These are phyloP conservation scores for Spilosoma lubricipeda DNA, from an alignment of 2,888 invertebrate genomes.

Conservation along the genomic window DNA sequence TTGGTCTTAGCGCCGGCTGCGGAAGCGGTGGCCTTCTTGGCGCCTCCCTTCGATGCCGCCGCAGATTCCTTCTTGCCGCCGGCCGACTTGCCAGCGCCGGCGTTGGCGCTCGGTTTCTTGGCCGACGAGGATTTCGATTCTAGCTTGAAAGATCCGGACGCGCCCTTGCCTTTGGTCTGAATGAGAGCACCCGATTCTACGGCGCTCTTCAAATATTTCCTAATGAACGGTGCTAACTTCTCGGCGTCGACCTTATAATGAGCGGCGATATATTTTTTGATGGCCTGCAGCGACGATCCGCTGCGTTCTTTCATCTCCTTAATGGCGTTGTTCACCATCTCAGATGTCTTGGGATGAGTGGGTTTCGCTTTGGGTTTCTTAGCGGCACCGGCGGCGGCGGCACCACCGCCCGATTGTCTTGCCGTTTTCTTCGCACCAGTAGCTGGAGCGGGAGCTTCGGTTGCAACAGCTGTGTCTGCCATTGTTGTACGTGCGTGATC, in stretches of 20 bases:
- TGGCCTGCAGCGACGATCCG: conserved; percentile 86
- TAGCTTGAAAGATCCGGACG: conserved; percentile 79
- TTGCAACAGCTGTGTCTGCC: conserved; percentile 62
- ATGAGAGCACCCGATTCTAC: conserved; percentile 9
- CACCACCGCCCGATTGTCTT: conserved; percentile 46
- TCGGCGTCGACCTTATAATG: conserved; percentile 87
- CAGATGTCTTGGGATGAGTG: conserved; percentile 60
- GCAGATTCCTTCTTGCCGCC: conserved; percentile 17
- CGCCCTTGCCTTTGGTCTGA: conserved; percentile 66
- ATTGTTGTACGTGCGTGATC: too few species aligned
- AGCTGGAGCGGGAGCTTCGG: conserved; percentile 60
- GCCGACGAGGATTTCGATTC: conserved; percentile 60
- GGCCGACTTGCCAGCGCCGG: conserved; percentile 32
- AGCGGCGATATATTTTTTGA: conserved; percentile 88
- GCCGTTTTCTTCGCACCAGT: conserved; percentile 61
- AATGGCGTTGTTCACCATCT: conserved; percentile 87
- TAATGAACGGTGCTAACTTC: conserved; percentile 86
- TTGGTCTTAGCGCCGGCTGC: conserved; percentile 39
- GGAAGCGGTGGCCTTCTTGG: conserved; percentile 43
- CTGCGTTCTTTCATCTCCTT: conserved; percentile 83
- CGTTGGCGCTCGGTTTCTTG: conserved; percentile 10
- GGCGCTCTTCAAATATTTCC: conserved; percentile 59
- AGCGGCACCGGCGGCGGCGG: conserved; percentile 2
- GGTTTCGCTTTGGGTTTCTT: conserved; percentile 61
- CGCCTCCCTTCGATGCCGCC: conserved; percentile 50